phyloP scores from a whole-genome alignment of 2,113 vertebrate species.

The Phyllostomus hastatus region DNA sequence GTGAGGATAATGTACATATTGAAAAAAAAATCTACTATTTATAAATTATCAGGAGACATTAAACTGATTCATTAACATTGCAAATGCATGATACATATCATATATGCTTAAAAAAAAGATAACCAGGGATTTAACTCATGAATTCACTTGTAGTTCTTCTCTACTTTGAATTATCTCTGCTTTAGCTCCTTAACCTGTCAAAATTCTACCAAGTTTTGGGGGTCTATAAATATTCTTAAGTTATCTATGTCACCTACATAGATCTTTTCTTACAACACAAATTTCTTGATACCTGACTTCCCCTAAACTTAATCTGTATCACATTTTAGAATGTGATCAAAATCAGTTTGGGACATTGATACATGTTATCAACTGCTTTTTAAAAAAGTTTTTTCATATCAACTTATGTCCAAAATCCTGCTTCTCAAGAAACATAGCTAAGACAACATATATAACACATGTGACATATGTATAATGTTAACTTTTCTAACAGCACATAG shows the following conservation, averaged over 20 bases:
- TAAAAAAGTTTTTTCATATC: background rate
- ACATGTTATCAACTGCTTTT: background rate
- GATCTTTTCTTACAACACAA: background rate
- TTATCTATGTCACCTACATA: background rate
- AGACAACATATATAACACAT: background rate
- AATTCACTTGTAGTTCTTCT: background rate
- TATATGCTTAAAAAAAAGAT: background rate
- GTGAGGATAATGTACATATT: background rate
- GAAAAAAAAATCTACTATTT: background rate
- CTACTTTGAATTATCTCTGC: background rate
- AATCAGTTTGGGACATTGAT: background rate
- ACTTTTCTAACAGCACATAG: background rate
- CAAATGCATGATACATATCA: background rate
- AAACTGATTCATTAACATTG: background rate
- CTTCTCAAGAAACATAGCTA: background rate
- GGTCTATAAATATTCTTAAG: background rate
- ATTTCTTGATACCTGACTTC: background rate
- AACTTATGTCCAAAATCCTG: conserved; percentile 18
- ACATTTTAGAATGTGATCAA: background rate
- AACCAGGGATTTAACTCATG: background rate
- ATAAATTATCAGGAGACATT: background rate
- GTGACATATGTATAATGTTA: background rate
- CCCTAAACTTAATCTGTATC: background rate
- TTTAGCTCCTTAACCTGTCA: background rate
- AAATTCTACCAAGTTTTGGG: background rate